These are phyloP conservation scores for Conistra vaccinii DNA, from an alignment of 2,888 invertebrate species.

Conservation along the genomic window DNA sequence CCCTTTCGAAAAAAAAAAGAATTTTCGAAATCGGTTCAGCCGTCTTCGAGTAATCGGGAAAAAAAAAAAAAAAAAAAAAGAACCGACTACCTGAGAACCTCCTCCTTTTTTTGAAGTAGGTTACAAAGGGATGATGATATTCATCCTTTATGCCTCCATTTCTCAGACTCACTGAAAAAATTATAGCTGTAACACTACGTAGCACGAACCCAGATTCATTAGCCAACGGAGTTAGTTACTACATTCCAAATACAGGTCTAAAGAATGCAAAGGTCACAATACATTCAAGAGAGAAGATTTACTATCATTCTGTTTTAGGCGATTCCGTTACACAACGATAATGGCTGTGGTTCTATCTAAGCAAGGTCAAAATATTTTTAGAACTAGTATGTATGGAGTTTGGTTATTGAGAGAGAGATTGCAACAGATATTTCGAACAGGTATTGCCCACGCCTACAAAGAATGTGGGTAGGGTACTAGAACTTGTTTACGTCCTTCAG, in stretches of 20 bases:
- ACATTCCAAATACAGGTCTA: background rate
- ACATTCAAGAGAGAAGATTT: constrained; percentile 16
- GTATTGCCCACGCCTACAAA: constrained; percentile 4
- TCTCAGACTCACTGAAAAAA: background rate
- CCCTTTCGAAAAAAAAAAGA: no score
- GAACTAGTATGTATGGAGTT: background rate
- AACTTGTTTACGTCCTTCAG: constrained; percentile 9
- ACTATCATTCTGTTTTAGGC: background rate
- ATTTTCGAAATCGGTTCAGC: no score
- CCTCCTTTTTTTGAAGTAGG: no score
- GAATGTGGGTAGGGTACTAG: background rate
- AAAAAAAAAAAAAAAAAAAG: no score
- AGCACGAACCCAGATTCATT: background rate
- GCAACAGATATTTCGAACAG: constrained; percentile 17
- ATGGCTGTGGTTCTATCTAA: constrained; percentile 18
- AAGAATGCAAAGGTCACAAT: constrained; percentile 15
- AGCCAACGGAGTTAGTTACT: background rate
- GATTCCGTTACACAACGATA: constrained; percentile 18
- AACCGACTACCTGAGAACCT: no score
- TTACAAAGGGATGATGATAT: background rate
- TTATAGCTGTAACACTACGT: background rate
- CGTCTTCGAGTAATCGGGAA: no score
- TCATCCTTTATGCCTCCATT: background rate
- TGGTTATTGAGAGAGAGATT: constrained; percentile 28
- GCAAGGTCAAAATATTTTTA: constrained; percentile 39